phyloP scores from a whole-genome alignment of 2,113 vertebrate genomes.

The Polypterus bichir region DNA sequence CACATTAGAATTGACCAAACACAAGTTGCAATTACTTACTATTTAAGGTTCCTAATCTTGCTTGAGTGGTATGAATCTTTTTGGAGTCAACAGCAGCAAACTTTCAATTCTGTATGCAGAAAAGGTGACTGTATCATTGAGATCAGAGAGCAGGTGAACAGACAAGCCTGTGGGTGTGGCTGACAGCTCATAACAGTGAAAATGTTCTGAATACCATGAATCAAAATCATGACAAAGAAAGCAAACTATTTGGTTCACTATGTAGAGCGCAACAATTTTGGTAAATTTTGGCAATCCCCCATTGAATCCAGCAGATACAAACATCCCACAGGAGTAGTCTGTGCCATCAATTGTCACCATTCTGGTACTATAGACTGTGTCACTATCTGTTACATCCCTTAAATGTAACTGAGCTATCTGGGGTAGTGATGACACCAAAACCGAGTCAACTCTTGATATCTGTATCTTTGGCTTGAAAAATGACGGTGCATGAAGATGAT shows the following conservation, averaged over 20 bases:
- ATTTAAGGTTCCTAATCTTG: too few species aligned
- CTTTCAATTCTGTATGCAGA: neutral
- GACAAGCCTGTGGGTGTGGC: neutral
- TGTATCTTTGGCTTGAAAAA: neutral
- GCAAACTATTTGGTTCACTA: conserved; percentile 14
- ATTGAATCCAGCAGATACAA: neutral
- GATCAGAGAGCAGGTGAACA: neutral
- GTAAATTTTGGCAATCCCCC: neutral
- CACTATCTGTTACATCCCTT: neutral
- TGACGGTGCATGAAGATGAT: neutral
- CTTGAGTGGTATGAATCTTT: neutral
- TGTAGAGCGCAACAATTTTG: neutral
- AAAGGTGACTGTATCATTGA: neutral
- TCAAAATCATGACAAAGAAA: conserved; percentile 23
- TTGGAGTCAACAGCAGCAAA: neutral
- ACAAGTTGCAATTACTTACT: too few species aligned
- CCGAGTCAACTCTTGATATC: neutral
- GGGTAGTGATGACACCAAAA: neutral
- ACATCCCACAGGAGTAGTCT: neutral
- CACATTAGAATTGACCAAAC: too few species aligned
- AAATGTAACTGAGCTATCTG: neutral
- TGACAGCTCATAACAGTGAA: neutral
- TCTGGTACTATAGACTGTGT: neutral
- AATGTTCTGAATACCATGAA: conserved; percentile 16
- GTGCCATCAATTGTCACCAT: conserved; percentile 15